Base-by-base conservation (phyloP, 2,888 invertebrate species). In the Dasypogon diadema region DNA sequence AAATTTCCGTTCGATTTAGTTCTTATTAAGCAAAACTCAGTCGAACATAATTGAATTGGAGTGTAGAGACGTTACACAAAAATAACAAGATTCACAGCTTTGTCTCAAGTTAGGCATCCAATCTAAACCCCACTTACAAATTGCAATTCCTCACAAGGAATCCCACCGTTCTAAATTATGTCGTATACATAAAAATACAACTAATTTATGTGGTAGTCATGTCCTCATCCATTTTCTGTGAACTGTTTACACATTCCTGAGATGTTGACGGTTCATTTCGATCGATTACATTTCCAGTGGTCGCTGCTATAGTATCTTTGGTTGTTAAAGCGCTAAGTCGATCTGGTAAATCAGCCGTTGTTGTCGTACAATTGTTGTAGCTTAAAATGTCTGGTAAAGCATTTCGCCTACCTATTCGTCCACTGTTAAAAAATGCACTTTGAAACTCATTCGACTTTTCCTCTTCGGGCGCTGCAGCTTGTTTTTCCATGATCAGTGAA, bases 381-480 rank as follows among this genome's bases (percentile, higher is more conserved):
- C 93, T 91, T 81, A 92, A 87, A 80, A 96, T 94, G 84, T 96
- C 93, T 1, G 95, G 93, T 88, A 97, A 88, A 60, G 96, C 96
- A 87, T 97, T 97, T 79, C 96, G 87, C 74, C 96, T 89, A 16
- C 96, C 96, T 34, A 95, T 95, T 79, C 96, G 89, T 2, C 95
- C 95, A 1, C 94, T 93, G 81, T 92, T 92, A 77, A 94, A 89
- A 86, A 96, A 96, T 84, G 95, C 94, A 83, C 92, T 90, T 70
- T 91, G 89, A 80, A 89, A 89, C 80, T 89, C 88, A 83, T 89
- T 89, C 83, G 87, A 18, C 21, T 70, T 70, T 14, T 54, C 70
- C 4, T 70, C 70, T 8, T 54, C 54, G 2, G 70, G 18, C 12
- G 54, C 34, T 22, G 75, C 37, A 10, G 65, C 72, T 70, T 75